Percentiles rank a stretch among this genome's conserved stretches.
Conservation (phyloP, 2,888 invertebrate species). For the Aplocera efformata region DNA sequence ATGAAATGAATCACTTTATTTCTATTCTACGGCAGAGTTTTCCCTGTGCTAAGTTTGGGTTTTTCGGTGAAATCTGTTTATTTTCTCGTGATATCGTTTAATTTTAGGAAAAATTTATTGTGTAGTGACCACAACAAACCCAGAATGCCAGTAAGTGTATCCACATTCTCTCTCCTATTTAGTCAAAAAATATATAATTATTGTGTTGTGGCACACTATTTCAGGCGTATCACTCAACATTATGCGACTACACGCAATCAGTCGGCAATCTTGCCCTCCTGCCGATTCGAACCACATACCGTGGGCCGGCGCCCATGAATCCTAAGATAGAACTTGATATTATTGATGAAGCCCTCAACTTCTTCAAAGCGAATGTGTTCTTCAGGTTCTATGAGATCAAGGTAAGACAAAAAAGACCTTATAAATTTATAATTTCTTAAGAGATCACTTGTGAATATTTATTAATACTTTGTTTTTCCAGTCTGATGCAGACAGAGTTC, state of each 20-base stretch:
- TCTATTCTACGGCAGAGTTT: too few relatives aligned
- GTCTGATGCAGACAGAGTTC: conserved; percentile 97
- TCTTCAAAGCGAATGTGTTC: conserved; percentile 99
- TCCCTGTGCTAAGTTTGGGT: too few relatives aligned
- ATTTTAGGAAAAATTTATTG: too few relatives aligned
- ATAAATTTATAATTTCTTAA: too few relatives aligned
- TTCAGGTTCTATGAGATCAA: conserved; percentile 99
- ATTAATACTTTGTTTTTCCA: conserved; percentile 61
- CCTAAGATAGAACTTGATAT: conserved; percentile 89
- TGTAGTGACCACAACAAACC: background rate
- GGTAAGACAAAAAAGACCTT: conserved; percentile 70
- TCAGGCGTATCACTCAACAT: conserved; percentile 97
- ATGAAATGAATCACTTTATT: too few relatives aligned
- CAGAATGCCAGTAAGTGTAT: conserved; percentile 45
- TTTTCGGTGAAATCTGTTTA: too few relatives aligned
- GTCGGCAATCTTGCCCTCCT: conserved; percentile 96
- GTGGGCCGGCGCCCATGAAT: conserved; percentile 93
- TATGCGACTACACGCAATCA: conserved; percentile 85
- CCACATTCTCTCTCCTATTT: too few relatives aligned
- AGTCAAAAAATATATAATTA: too few relatives aligned
- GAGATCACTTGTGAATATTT: too few relatives aligned
- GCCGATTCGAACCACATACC: conserved; percentile 92
- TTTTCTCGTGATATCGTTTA: too few relatives aligned
- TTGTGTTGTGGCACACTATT: conserved; percentile 41
- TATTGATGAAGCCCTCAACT: conserved; percentile 97